phyloP scores from a whole-genome alignment of 30 jellyfish, hydroid and myxozoan species.

The Turritopsis dohrnii region DNA sequence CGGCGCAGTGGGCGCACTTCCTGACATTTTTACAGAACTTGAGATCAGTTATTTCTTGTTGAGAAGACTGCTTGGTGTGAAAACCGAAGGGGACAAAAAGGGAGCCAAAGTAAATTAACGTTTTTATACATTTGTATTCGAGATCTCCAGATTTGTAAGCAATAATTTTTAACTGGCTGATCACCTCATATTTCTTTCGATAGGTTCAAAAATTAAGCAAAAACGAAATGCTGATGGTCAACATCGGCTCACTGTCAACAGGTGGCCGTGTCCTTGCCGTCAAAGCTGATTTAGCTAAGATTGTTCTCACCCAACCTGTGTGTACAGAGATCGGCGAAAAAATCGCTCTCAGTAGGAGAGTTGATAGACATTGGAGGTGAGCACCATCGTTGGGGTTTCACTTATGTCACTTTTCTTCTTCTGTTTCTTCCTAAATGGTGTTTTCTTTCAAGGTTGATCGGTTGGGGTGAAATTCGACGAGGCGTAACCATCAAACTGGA shows the following conservation, averaged over 20 bases:
- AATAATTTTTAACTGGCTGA: not conserved
- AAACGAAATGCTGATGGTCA: constrained; percentile 96
- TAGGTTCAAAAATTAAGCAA: constrained; percentile 87
- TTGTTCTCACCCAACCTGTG: constrained; percentile 98
- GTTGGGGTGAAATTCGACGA: constrained; percentile 99
- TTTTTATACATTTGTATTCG: not conserved
- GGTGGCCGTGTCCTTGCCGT: constrained; percentile 99
- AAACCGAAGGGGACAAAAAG: constrained; percentile 97
- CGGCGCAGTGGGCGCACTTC: constrained; percentile 99
- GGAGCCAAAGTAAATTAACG: constrained; percentile 71
- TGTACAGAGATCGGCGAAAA: constrained; percentile 98
- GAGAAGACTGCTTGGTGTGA: constrained; percentile 93
- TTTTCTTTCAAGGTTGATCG: constrained; percentile 97
- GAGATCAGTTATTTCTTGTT: constrained; percentile 81
- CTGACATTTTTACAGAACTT: constrained; percentile 92
- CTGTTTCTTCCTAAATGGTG: not conserved
- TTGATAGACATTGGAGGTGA: constrained; percentile 99
- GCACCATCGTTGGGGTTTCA: constrained; percentile 7
- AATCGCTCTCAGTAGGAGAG: constrained; percentile 98
- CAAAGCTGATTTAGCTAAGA: constrained; percentile 95
- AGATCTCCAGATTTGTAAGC: no score
- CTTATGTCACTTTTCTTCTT: not conserved
- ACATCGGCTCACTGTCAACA: constrained; percentile 96
- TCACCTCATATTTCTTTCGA: not conserved
- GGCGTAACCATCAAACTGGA: constrained; percentile 83